Conservation (phyloP, 2,113 vertebrate species). For the Vulpes ferrilata region DNA sequence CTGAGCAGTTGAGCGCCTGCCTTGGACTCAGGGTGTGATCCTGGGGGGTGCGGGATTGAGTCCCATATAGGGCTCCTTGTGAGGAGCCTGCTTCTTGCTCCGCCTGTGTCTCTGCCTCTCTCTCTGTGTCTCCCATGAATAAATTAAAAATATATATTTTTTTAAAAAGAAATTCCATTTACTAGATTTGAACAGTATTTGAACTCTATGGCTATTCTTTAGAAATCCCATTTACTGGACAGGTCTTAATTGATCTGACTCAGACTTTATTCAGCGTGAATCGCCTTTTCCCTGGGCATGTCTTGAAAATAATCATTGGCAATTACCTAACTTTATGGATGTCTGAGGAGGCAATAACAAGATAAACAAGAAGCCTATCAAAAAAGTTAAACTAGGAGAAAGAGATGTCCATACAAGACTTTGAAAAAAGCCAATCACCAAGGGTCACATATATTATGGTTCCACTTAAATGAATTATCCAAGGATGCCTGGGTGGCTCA, state of each 20-base stretch:
- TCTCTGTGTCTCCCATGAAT: too few relatives aligned
- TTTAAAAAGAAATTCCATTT: too few relatives aligned
- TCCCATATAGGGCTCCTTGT: too few relatives aligned
- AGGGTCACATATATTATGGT: background rate
- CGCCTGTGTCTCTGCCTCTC: too few relatives aligned
- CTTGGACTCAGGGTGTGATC: too few relatives aligned
- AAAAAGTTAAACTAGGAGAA: background rate
- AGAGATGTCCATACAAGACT: background rate
- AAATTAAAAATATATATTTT: too few relatives aligned
- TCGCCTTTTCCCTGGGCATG: background rate
- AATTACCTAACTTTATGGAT: background rate
- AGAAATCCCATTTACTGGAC: background rate
- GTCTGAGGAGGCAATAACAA: background rate
- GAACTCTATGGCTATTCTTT: background rate
- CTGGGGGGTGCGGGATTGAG: too few relatives aligned
- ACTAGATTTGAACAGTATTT: background rate
- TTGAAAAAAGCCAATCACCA: background rate
- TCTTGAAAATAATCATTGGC: background rate
- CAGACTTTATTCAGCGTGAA: background rate
- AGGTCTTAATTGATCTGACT: background rate
- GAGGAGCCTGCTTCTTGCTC: too few relatives aligned
- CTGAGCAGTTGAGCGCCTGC: too few relatives aligned
- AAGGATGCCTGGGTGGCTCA: background rate
- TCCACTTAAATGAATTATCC: background rate
- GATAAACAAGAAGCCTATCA: background rate